Percentiles rank a stretch among this genome's conserved stretches.
Conservation (phyloP, 1,140 invertebrate genomes). For the Thaumatotibia leucotreta region DNA sequence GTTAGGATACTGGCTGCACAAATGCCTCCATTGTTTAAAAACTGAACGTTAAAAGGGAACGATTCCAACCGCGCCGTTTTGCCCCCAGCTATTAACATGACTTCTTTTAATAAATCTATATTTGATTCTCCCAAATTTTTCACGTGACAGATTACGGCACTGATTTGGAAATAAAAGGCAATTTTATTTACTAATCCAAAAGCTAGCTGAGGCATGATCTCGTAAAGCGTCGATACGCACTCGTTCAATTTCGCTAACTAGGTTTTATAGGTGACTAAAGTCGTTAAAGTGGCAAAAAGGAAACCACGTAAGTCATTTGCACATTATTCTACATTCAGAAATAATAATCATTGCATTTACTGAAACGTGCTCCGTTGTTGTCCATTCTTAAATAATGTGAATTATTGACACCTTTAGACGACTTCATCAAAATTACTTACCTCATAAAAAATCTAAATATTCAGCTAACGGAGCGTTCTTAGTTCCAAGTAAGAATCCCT, state of each 20-base stretch:
- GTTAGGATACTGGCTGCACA: conserved; percentile 40
- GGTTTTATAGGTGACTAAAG: background rate
- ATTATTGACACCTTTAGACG: too few species aligned
- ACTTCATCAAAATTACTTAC: too few species aligned
- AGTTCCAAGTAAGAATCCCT: too few species aligned
- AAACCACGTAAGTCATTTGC: background rate
- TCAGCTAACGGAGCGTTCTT: too few species aligned
- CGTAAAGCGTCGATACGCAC: background rate
- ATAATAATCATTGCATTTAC: too few species aligned
- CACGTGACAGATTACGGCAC: conserved; percentile 21
- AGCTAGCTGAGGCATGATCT: background rate
- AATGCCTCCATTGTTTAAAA: conserved; percentile 36
- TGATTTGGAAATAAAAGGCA: background rate
- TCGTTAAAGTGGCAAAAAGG: background rate
- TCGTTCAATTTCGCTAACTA: background rate
- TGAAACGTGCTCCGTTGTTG: too few species aligned
- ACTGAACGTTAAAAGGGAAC: conserved; percentile 38
- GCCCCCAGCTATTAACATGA: conserved; percentile 32
- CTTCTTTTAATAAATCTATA: conserved; percentile 20
- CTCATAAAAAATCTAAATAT: too few species aligned
- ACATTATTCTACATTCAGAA: background rate
- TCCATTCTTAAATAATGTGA: too few species aligned
- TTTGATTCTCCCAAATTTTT: conserved; percentile 36
- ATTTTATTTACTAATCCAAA: background rate
- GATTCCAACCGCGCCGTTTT: conserved; percentile 16